phyloP scores from a whole-genome alignment of 2,113 vertebrate species.

The Elgaria multicarinata region DNA sequence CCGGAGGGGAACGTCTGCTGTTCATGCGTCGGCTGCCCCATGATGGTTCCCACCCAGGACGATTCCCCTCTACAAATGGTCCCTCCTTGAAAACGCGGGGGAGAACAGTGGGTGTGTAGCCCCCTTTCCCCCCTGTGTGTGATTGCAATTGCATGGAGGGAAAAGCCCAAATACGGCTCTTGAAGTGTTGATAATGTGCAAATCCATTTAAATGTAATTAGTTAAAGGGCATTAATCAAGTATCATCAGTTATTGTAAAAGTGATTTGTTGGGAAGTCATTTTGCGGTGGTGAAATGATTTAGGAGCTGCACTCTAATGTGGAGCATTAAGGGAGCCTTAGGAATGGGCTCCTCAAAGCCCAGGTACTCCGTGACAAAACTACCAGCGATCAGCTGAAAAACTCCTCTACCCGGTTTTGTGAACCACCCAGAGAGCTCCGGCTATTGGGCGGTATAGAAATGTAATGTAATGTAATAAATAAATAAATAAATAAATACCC shows the following conservation, averaged over 20 bases:
- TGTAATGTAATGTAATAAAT: no score
- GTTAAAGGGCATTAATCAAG: not conserved
- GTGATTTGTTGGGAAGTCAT: not conserved
- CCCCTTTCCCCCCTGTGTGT: no score
- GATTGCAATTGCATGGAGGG: no score
- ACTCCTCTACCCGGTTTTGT: no score
- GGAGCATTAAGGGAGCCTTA: not conserved
- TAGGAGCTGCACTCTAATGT: not conserved
- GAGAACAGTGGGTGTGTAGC: not conserved
- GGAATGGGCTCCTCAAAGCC: not conserved
- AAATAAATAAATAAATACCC: no score
- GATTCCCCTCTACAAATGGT: not conserved
- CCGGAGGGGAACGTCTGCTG: not conserved
- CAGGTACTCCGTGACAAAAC: not conserved
- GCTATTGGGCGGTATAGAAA: no score
- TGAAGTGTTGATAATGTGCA: not conserved
- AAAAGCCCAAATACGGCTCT: not conserved
- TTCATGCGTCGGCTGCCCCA: no score
- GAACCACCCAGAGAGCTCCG: no score
- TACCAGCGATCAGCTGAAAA: not conserved
- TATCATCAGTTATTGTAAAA: not conserved
- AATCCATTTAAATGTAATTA: not conserved
- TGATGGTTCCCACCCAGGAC: not conserved
- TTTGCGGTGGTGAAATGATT: not conserved
- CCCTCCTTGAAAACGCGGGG: not conserved